phyloP scores from a whole-genome alignment of 2,113 vertebrate species.

The Albula goreensis region DNA sequence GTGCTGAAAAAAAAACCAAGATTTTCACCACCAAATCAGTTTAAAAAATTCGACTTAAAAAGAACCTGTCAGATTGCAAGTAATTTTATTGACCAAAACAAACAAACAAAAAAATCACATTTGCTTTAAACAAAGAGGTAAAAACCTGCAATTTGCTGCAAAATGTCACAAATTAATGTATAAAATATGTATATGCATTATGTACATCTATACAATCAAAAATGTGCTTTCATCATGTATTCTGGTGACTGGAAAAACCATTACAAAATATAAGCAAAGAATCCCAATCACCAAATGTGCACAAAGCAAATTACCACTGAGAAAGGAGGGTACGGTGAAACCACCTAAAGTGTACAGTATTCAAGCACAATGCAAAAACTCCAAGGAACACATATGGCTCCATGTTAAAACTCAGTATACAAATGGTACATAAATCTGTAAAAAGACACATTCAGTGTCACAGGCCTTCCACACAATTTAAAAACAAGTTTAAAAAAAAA shows the following conservation, averaged over 20 bases:
- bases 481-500: background rate
- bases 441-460: background rate
- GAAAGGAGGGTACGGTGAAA: background rate
- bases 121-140: background rate
- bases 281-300: background rate
- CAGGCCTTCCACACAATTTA: no score
- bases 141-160: background rate
- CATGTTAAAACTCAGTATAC: background rate
- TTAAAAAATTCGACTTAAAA: background rate
- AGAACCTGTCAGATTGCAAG: background rate
- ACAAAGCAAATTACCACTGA: background rate
- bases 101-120: background rate
- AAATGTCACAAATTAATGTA: background rate
- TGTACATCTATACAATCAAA: background rate
- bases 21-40: background rate
- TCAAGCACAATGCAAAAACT: constrained; percentile 1
- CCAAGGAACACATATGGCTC: background rate
- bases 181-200: background rate
- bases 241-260: background rate
- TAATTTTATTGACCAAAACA: background rate
- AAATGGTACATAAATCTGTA: background rate
- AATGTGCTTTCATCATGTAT: background rate
- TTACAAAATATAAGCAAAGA: background rate
- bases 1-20: background rate
- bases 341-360: background rate